Base-by-base conservation (phyloP, 64 coral and sea anemone genomes). In the Pachyseris speciosa region DNA sequence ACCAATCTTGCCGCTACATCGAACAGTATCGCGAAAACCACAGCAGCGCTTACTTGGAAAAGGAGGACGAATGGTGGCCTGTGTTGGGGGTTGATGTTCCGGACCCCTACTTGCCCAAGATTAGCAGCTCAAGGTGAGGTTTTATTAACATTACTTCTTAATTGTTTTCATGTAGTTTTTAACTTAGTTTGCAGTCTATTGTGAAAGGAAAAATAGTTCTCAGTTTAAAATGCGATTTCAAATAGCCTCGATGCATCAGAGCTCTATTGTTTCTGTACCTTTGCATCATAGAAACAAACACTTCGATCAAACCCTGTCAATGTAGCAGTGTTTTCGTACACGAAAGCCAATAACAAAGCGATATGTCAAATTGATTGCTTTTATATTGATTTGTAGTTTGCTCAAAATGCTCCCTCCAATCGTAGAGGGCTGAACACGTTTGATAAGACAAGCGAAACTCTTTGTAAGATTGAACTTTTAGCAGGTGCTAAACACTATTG, bases 11-110 rank as follows among this genome's bases (percentile, higher is more conserved):
- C 22, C 78, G 80, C 48, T 96, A 96, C 13, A 96, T 96, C 1
- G 86, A 84, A 48, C 95, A 97, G 42, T 97, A 97, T 83, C 87
- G 95, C 12, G 91, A 93, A 76, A 97, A 93, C 58, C 95, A 97
- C n/a, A 72, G 90, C 8, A 70, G 84, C 9, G 73, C 91, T 2
- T 83, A 61, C 20, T 49, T 97, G 78, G 91, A 86, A 13, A 89
- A 77, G 36, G 95, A 90, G 37, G 25, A 84, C 17, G 91, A 94
- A 64, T 65, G 88, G 50, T 70, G 52, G 11, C 95, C 95, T 7
- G 81, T 93, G 10, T 87, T 97, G 33, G 95, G 95, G 6, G 72
- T 97, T 4, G 83, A 97, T 80, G 70, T 93, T 2, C 95, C 95
- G 2, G 95, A 97, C 69, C 95, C 95, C 0, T 97, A 97, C 36